Evolutionary conservation across 2,113 vertebrate species (phyloP).

Genomic region (Rhinoderma darwinii): DNA sequence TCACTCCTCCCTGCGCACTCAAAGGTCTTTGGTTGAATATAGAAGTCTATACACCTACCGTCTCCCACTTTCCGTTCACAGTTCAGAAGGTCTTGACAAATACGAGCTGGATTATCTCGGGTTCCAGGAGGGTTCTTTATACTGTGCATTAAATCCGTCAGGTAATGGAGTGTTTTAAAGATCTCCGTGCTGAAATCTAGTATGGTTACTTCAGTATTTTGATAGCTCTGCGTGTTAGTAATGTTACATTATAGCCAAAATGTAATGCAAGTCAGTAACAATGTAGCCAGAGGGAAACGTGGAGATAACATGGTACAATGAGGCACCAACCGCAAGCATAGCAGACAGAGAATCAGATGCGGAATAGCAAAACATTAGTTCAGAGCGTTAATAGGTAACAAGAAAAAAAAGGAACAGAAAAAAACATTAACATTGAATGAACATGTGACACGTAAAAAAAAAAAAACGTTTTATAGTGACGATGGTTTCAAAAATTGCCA

Average conservation of each 20-base stretch:
- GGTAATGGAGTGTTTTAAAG: constrained; percentile 88
- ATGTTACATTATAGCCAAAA: constrained; percentile 36
- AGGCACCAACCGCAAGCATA: background rate
- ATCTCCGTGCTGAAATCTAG: constrained; percentile 85
- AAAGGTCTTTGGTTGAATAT: no score
- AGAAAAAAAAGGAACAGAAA: background rate
- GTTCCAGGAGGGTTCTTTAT: constrained; percentile 92
- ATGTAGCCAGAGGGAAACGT: background rate
- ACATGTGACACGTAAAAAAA: no score
- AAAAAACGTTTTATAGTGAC: no score
- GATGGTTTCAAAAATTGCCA: background rate
- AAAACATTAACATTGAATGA: background rate
- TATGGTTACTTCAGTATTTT: constrained; percentile 85
- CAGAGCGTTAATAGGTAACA: background rate
- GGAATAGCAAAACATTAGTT: background rate
- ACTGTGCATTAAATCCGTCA: constrained; percentile 86
- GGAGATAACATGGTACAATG: background rate
- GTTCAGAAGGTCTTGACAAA: constrained; percentile 92
- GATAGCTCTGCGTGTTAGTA: constrained; percentile 82
- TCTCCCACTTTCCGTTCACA: constrained; percentile 85
- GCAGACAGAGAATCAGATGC: background rate
- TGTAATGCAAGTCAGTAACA: constrained; percentile 53
- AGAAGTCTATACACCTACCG: constrained; percentile 74
- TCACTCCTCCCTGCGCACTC: background rate
- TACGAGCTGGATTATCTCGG: constrained; percentile 88